Evolutionary conservation across 2,113 vertebrate genomes (phyloP).

Genomic region (Bothrops jararaca): DNA sequence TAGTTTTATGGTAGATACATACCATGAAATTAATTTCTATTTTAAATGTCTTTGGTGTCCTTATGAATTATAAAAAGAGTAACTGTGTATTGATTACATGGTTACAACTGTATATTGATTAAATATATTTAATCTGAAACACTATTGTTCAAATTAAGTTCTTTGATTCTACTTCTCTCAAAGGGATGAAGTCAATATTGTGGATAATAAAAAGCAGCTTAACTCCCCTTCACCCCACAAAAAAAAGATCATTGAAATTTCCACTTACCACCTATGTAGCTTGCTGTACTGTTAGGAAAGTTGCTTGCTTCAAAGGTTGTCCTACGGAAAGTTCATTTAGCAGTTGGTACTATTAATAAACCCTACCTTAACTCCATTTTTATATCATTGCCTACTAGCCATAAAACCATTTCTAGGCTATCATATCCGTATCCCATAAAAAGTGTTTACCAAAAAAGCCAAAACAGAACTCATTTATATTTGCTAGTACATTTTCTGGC

Average conservation of each 20-base stretch:
- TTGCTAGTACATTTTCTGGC: background rate
- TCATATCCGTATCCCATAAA: background rate
- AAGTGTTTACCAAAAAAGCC: background rate
- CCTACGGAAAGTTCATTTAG: background rate
- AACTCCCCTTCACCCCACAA: background rate
- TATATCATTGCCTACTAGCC: background rate
- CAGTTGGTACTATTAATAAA: background rate
- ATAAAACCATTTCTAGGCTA: background rate
- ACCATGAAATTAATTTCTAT: constrained; percentile 26
- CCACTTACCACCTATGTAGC: background rate
- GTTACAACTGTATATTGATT: background rate
- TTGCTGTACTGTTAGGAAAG: background rate
- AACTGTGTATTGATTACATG: background rate
- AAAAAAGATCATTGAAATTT: background rate
- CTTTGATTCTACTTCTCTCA: background rate
- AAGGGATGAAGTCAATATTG: background rate
- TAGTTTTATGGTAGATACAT: background rate
- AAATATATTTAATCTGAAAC: background rate
- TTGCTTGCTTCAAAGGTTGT: background rate
- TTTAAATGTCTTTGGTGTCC: background rate
- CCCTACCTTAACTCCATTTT: background rate
- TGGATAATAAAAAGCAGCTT: background rate
- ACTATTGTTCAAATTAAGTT: background rate
- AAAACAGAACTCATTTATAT: background rate
- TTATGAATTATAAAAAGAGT: background rate